Base-by-base conservation (phyloP, 1,140 invertebrate species). In the Drosophila bifasciata region DNA sequence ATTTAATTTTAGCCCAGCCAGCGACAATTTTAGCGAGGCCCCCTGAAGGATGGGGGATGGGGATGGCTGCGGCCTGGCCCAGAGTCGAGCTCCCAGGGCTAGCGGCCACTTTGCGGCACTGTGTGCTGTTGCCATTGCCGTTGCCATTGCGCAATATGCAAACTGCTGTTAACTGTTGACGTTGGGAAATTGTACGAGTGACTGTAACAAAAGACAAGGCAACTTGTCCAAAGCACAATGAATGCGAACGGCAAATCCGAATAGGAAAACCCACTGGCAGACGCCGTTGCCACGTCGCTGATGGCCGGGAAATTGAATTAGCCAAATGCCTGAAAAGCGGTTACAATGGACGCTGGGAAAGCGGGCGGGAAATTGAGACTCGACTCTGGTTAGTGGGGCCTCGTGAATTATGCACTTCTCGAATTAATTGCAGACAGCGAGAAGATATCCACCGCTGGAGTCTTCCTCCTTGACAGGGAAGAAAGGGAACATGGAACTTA, bases 261-360 rank as follows among this genome's bases (percentile, higher is more conserved):
- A 40, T 53, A 5, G 5, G 40, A 43, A 41, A 15, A 8, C 40
- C 61, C 61, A 68, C 55, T 68, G 32, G 64, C 64, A 68, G 55
- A 77, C 62, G n/a, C n/a, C n/a, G 58, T 60, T 61, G 40, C 55
- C 51, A 77, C 55, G 66, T 60, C 70, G 40, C 55, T 58, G 72
- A 79, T 79, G 76, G 78, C 80, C 66, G 75, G 71, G 72, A 85
- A 85, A 85, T 85, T 85, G 76, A 86, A 85, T 85, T 86, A 85
- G 81, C 78, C 43, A 64, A 79, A 75, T 70, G 53, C 49, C 80
- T 85, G 76, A 36, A 9, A 36, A 53, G 48, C 19, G 21, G 50
- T 62, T 21, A 25, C 59, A 62, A 45, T 45, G 23, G 21, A 13
- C 17, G 58, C n/a, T 66, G 78, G 67, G 62, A 79, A 43, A 13